Percentiles rank a stretch among this genome's conserved stretches.
These are phyloP conservation scores for Oedothorax gibbosus DNA, from an alignment of 1,140 invertebrate genomes.

Conservation along the genomic window DNA sequence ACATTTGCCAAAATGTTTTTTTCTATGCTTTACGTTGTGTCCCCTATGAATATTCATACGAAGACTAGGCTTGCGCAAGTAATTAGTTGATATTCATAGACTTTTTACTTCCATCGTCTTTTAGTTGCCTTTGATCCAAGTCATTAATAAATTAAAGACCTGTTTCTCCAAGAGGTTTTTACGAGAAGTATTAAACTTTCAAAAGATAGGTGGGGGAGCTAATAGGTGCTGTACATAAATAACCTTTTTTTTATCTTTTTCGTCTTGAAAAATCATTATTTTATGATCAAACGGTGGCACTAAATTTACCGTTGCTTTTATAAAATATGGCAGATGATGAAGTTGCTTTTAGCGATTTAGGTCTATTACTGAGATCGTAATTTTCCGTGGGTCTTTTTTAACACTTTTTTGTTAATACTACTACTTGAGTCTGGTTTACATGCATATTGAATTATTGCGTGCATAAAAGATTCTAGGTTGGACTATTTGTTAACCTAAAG, in stretches of 20 bases:
- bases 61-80: slow-evolving; percentile 43
- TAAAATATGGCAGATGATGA: slow-evolving; percentile 24
- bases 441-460: slow-evolving; percentile 44
- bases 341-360: slow-evolving; percentile 30
- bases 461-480: slow-evolving; percentile 22
- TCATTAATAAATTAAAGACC: slow-evolving; percentile 60
- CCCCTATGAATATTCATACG: slow-evolving; percentile 57
- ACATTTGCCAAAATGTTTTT: slow-evolving; percentile 43
- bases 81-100: slow-evolving; percentile 61
- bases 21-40: slow-evolving; percentile 45
- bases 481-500: slow-evolving; percentile 4
- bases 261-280: slow-evolving; percentile 53
- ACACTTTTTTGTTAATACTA: slow-evolving; percentile 3
- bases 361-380: slow-evolving; percentile 27
- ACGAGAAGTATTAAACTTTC: slow-evolving; percentile 56
- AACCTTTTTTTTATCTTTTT: slow-evolving; percentile 21
- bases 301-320: slow-evolving; percentile 25
- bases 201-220: slow-evolving; percentile 49
- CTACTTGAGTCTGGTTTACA: neutral
- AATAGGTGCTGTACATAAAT: slow-evolving; percentile 43
- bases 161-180: slow-evolving; percentile 51
- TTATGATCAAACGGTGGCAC: slow-evolving; percentile 45
- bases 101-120: slow-evolving; percentile 41
- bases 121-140: slow-evolving; percentile 53
- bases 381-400: slow-evolving; percentile 3